These are phyloP conservation scores for Saguinus oedipus DNA, from an alignment of 2,797 vertebrate genomes.

Conservation along the genomic window DNA sequence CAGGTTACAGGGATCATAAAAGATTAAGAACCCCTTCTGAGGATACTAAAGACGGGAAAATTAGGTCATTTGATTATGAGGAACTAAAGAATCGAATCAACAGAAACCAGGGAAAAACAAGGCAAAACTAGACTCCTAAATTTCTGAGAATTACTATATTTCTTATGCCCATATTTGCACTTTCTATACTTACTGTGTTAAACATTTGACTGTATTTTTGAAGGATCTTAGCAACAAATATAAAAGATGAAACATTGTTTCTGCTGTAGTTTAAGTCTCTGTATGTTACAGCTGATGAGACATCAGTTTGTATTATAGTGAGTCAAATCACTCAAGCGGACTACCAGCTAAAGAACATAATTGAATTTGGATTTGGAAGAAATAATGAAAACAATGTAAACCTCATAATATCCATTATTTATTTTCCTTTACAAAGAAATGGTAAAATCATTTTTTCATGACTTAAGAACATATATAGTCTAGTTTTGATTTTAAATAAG, in stretches of 20 bases:
- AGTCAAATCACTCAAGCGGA: conserved; percentile 41
- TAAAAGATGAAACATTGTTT: not conserved
- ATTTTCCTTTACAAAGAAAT: conserved; percentile 43
- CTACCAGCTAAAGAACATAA: not conserved
- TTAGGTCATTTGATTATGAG: not conserved
- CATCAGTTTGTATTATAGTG: not conserved
- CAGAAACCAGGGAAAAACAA: not conserved
- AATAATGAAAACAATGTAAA: conserved; percentile 8
- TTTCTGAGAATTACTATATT: not conserved
- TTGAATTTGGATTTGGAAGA: conserved; percentile 11
- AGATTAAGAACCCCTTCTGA: not conserved
- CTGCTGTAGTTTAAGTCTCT: not conserved
- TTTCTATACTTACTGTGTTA: not conserved
- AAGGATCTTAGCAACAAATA: conserved; percentile 20
- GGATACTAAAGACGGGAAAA: not conserved
- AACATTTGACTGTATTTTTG: not conserved
- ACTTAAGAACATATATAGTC: conserved; percentile 6
- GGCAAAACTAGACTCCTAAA: not conserved
- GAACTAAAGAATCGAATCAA: not conserved
- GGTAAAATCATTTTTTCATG: not conserved
- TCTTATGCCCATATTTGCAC: not conserved
- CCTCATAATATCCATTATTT: not conserved
- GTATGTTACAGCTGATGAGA: conserved; percentile 19
- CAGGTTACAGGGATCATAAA: not conserved
- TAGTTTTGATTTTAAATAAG: conserved; percentile 75